A percentile compares a stretch with the other conserved stretches of the same genome.
Conservation (phyloP, 2,113 vertebrate genomes). For the Lethenteron reissneri region DNA sequence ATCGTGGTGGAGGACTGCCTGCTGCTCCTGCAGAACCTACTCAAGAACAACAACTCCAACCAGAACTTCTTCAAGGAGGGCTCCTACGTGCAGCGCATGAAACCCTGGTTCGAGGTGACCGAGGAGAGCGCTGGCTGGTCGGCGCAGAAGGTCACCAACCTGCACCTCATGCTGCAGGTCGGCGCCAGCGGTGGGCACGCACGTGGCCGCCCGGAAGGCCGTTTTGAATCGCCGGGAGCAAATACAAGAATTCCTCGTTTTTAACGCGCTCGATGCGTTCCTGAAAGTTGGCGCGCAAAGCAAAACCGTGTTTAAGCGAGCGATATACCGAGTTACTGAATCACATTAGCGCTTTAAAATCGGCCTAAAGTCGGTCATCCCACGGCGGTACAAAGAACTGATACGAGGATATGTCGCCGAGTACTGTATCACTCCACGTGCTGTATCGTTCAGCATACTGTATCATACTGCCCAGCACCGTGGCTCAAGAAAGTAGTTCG, state of each 20-base stretch:
- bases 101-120: constrained; percentile 90
- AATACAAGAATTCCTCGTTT: constrained; percentile 2
- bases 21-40: constrained; percentile 56
- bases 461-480: too few species aligned
- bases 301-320: too few species aligned
- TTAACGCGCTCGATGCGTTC: not conserved
- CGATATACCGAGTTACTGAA: too few species aligned
- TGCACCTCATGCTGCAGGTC: constrained; percentile 96
- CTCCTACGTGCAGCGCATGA: constrained; percentile 92
- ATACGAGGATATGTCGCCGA: too few species aligned
- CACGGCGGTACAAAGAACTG: too few species aligned
- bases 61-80: constrained; percentile 99
- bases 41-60: constrained; percentile 97
- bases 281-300: too few species aligned
- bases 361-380: too few species aligned
- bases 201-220: not conserved
- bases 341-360: too few species aligned
- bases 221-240: not conserved
- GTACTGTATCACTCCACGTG: too few species aligned
- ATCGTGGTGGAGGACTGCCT: constrained; percentile 97
- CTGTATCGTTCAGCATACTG: too few species aligned
- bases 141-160: constrained; percentile 89
- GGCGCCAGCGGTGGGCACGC: not conserved
- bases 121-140: constrained; percentile 94
- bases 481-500: too few species aligned